Evolutionary conservation across 2,797 vertebrate genomes (phyloP), one percentile per base, ranked within the genome.

Genomic region (Sebastes paucispinis): DNA sequence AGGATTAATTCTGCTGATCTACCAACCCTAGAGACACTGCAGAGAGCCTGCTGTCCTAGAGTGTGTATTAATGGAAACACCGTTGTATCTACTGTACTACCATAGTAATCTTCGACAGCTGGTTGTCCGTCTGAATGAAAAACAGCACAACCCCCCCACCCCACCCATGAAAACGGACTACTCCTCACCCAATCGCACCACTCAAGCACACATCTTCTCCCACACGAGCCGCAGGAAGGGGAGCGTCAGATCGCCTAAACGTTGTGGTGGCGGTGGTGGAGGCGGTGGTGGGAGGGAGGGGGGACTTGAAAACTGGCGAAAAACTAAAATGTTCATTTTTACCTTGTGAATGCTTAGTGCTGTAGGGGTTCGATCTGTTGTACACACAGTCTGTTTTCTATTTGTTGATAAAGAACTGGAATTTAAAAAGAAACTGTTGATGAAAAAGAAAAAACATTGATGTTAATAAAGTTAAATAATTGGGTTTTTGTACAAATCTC

Each of bases 381-480:
- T 98, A 98, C 96, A 97, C 93, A 94, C 97, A 97, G 97, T 98
- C 97, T 98, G 97, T 98, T 99, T 99, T 99, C 97, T 99, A 98
- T 97, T 97, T 98, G 97, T 99, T 97, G 96, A 98, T 96, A 97
- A 97, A 96, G 96, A 96, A 95, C 92, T 92, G 92, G 91, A 94
- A 95, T 96, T 96, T 94, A 95, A 94, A 94, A 95, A 93, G 96
- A 93, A 93, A 80, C 87, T 95, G 90, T 93, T 91, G 88, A 91
- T 91, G 89, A 91, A 90, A 94, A 93, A 87, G 79, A 84, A 92
- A 93, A 94, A 94, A 93, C 97, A 95, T 98, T 96, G 95, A 98
- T 98, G 97, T 97, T 97, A 98, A 98, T 99, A 99, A 99, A 99
- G 98, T 98, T 98, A 96, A 97, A 97, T 98, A 98, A 98, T 97